Evolutionary conservation across 2,797 vertebrate species (phyloP).

Genomic region (Erethizon dorsatum): DNA sequence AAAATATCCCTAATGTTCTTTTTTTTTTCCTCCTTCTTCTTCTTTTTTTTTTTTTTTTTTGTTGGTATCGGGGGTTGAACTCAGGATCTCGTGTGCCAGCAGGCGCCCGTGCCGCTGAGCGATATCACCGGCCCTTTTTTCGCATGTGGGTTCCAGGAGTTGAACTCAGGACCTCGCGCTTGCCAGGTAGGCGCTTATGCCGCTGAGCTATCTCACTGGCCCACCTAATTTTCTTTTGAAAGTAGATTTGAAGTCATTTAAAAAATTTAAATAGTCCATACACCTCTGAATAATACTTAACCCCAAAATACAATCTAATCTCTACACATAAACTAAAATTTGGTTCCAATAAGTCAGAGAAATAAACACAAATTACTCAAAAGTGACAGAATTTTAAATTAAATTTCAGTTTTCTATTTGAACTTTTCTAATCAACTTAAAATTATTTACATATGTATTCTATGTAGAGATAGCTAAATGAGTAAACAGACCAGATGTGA

Average conservation of each 20-base stretch:
- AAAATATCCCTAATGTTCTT: too few relatives aligned
- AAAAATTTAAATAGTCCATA: conserved; percentile 58
- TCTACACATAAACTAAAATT: conserved; percentile 60
- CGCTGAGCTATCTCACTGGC: too few relatives aligned
- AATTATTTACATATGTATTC: conserved; percentile 19
- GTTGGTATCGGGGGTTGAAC: too few relatives aligned
- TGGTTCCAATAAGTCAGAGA: conserved; percentile 60
- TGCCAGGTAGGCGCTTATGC: too few relatives aligned
- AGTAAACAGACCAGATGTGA: not conserved
- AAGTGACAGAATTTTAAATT: conserved; percentile 50
- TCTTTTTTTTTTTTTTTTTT: too few relatives aligned
- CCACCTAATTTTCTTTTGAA: conserved; percentile 62
- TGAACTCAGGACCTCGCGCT: too few relatives aligned
- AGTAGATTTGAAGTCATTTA: conserved; percentile 58
- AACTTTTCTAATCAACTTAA: not conserved
- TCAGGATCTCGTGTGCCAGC: too few relatives aligned
- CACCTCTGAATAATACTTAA: conserved; percentile 55
- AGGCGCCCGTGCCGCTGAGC: too few relatives aligned
- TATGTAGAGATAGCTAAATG: not conserved
- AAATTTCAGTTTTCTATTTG: conserved; percentile 65
- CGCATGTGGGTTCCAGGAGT: too few relatives aligned
- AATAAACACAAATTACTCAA: not conserved
- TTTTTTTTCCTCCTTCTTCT: too few relatives aligned
- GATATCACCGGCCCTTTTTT: too few relatives aligned
- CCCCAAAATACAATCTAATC: conserved; percentile 64